phyloP scores from a whole-genome alignment of 2,888 invertebrate species.

The Patella ulyssiponensis region DNA sequence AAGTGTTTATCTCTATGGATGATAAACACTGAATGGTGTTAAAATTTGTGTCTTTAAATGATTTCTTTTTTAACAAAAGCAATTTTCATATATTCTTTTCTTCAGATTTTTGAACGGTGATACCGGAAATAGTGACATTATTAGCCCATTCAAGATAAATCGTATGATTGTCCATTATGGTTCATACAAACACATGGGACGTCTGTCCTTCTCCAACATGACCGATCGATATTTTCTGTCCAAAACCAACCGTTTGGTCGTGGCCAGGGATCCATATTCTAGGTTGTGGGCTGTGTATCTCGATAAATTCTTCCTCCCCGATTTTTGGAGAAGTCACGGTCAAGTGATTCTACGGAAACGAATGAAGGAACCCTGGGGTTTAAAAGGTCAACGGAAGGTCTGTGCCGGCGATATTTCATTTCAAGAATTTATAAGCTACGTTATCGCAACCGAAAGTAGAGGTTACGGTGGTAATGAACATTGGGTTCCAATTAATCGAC shows the following conservation, averaged over 20 bases:
- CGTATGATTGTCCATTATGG: conserved; percentile 5
- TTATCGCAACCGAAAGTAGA: not conserved
- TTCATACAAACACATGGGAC: not conserved
- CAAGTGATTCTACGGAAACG: not conserved
- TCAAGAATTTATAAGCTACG: conserved; percentile 1
- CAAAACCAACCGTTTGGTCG: conserved; percentile 23
- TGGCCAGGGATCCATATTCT: conserved; percentile 35
- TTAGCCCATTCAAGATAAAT: not conserved
- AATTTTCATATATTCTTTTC: not conserved
- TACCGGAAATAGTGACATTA: not conserved
- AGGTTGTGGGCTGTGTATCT: conserved; percentile 39
- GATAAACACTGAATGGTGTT: too few species aligned
- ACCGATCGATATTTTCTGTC: not conserved
- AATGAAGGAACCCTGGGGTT: not conserved
- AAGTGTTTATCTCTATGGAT: too few species aligned
- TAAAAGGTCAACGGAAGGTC: not conserved
- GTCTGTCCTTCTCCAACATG: not conserved
- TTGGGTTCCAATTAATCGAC: conserved; percentile 18
- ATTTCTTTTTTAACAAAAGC: too few species aligned
- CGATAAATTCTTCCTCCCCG: conserved; percentile 39
- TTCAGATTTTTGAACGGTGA: not conserved
- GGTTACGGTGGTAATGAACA: conserved; percentile 14
- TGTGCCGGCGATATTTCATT: not conserved
- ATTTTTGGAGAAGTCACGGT: conserved; percentile 29
- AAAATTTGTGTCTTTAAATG: too few species aligned